A percentile compares a stretch with the other conserved stretches of the same genome.
Conservation (phyloP, 2,888 invertebrate species). For the Teinopalpus imperialis region DNA sequence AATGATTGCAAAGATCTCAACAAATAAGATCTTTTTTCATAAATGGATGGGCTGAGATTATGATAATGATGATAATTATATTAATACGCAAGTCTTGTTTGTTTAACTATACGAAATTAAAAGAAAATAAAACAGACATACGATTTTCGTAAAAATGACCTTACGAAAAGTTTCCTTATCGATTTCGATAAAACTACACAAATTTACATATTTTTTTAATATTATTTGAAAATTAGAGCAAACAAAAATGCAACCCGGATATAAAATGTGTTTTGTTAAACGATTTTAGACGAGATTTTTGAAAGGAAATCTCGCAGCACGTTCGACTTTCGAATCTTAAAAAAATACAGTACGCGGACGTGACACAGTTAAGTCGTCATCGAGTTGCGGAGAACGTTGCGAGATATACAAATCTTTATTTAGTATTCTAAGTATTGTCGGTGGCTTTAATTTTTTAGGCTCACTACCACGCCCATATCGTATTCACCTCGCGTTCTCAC, state of each 20-base stretch:
- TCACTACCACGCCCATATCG: conserved; percentile 63
- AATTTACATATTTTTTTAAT: too few species aligned
- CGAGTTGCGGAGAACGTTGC: conserved; percentile 56
- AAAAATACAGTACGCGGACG: conserved; percentile 51
- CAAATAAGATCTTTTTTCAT: too few species aligned
- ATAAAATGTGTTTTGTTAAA: not conserved
- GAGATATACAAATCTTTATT: conserved; percentile 68
- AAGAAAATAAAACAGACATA: too few species aligned
- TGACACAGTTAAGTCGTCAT: conserved; percentile 61
- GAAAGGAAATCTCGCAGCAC: conserved; percentile 49
- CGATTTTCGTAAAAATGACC: too few species aligned
- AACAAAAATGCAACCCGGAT: not conserved
- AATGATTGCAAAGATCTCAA: too few species aligned
- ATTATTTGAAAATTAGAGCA: too few species aligned
- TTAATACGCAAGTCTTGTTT: too few species aligned
- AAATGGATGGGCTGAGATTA: too few species aligned
- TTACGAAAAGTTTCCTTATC: too few species aligned
- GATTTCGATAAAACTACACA: too few species aligned
- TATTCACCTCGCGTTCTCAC: conserved; percentile 73
- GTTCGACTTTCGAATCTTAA: conserved; percentile 56
- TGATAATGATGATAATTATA: too few species aligned
- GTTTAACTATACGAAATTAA: too few species aligned
- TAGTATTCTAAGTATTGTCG: conserved; percentile 68
- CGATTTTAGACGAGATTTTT: conserved; percentile 17
- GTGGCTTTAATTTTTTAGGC: conserved; percentile 72